These are phyloP conservation scores for Calliphora vomitoria DNA, from an alignment of 2,888 invertebrate genomes.

Conservation along the genomic window DNA sequence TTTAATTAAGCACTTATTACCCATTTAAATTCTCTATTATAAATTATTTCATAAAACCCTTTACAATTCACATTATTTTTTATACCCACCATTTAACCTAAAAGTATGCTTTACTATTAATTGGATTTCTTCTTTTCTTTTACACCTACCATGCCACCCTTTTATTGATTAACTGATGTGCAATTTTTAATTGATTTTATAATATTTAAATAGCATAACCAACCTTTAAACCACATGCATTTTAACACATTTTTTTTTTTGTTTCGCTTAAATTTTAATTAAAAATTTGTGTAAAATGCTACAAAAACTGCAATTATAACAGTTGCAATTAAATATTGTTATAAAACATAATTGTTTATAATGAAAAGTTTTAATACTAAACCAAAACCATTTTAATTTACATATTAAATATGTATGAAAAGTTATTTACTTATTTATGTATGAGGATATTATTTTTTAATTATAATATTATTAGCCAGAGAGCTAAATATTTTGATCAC, in stretches of 20 bases:
- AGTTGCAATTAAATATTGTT: background rate
- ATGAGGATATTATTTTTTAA: slow-evolving; percentile 15
- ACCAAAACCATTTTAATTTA: background rate
- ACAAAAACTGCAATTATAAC: slow-evolving; percentile 52
- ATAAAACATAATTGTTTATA: slow-evolving; percentile 33
- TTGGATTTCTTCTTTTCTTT: background rate
- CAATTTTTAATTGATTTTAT: slow-evolving; percentile 46
- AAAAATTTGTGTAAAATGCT: background rate
- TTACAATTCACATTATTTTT: no score
- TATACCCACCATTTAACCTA: no score
- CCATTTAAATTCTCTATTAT: no score
- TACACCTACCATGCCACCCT: no score
- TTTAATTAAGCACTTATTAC: no score
- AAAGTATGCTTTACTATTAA: background rate
- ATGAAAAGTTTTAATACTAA: background rate
- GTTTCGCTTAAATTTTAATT: slow-evolving; percentile 46
- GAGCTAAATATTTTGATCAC: background rate
- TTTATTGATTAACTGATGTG: slow-evolving; percentile 13
- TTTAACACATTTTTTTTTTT: slow-evolving; percentile 48
- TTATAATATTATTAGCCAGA: slow-evolving; percentile 46
- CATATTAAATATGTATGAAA: slow-evolving; percentile 6
- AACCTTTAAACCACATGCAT: slow-evolving; percentile 28
- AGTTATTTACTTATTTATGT: slow-evolving; percentile 3
- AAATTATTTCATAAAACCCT: no score
- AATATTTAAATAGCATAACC: slow-evolving; percentile 26